Evolutionary conservation across 1,140 invertebrate genomes (phyloP), one percentile per base, ranked within the genome.

Genomic region (Zaprionus tsacasi): DNA sequence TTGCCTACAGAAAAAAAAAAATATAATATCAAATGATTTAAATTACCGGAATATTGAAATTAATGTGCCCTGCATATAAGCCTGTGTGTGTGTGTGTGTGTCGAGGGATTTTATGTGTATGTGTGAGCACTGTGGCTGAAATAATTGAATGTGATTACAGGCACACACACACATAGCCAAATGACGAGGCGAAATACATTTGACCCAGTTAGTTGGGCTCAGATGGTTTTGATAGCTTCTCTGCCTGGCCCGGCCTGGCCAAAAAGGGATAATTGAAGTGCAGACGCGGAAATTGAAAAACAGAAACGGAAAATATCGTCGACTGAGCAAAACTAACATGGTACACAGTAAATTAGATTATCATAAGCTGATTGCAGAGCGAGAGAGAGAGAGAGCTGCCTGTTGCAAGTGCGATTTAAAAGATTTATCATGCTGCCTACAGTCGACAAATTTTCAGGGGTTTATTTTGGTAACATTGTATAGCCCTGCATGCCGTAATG

Each of bases 71-170:
- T 12, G 58, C 61, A 68, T 55, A 74, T 67, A 63, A 21, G 70
- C 70, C 38, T 25, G 60, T 40, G 12, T 40, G 6, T 12, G 36
- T 52, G 64, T 30, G 54, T 11, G 55, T 66, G 21, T 21, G 21
- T n/a, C n/a, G n/a, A 1, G 33, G 33, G 33, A 6, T 3, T 33
- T 27, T 13, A 35, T 55, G 36, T 52, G 25, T 43, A 38, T 68
- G 35, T 65, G 48, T 67, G 66, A 57, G 57, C 40, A 35, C 52
- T 64, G 65, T 63, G 72, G 57, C 55, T 61, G 63, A 77, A 72
- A 80, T 88, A 87, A 87, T 88, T 80, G 80, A 78, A 78, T 78
- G 77, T 73, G 87, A 89, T 83, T 83, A 83, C 60, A 21, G 38
- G 64, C 74, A 35, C 64, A 55, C n/a, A 43, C 40, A 35, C 7